Evolutionary conservation across 2,888 invertebrate species (phyloP).

Genomic region (Ophion obscuratus): DNA sequence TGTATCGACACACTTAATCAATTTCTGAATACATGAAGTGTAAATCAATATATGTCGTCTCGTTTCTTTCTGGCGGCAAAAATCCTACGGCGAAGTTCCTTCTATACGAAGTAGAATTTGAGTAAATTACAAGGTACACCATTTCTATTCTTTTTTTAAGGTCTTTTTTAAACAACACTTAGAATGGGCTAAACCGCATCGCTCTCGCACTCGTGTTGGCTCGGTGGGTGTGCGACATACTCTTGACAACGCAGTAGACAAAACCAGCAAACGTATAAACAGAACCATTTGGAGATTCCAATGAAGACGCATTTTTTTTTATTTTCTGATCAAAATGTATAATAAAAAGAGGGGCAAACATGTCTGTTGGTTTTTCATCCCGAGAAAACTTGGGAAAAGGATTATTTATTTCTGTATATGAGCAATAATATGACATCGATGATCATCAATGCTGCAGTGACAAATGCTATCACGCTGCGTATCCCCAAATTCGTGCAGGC

Average conservation of each 20-base stretch:
- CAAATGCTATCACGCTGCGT: constrained; percentile 45
- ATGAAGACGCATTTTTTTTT: not conserved
- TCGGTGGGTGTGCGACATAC: not conserved
- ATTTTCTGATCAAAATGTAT: not conserved
- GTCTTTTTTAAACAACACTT: no score
- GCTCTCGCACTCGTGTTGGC: not conserved
- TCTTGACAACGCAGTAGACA: not conserved
- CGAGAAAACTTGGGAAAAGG: not conserved
- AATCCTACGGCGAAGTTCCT: not conserved
- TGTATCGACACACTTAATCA: not conserved
- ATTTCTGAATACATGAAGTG: not conserved
- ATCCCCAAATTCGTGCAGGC: constrained; percentile 44
- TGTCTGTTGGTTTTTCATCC: not conserved
- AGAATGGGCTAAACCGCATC: no score
- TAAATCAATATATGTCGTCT: not conserved
- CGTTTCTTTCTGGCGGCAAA: not conserved
- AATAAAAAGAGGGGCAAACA: not conserved
- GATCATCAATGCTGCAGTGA: constrained; percentile 63
- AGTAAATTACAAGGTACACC: not conserved
- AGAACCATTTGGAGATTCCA: not conserved
- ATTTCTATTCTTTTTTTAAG: no score
- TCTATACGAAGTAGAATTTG: not conserved
- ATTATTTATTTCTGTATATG: constrained; percentile 33
- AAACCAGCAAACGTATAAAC: not conserved
- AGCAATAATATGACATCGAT: constrained; percentile 62